Evolutionary conservation across 2,113 vertebrate species (phyloP), one percentile per base, ranked within the genome.

Genomic region (Tapirus terrestris): DNA sequence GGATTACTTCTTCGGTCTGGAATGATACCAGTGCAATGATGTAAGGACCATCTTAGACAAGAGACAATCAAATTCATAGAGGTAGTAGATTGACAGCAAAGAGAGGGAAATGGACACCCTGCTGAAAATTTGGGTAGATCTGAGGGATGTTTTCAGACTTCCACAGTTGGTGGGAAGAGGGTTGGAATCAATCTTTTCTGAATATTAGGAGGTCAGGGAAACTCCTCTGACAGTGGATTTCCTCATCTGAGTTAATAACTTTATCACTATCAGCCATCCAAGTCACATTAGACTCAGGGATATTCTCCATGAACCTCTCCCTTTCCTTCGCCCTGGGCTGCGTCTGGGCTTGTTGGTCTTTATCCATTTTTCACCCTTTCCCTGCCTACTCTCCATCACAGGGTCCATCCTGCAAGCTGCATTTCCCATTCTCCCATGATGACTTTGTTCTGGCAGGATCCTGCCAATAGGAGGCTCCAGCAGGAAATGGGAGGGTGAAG

Each of bases 311-410:
- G 21, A 8, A 8, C 17, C 2, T 58, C 51, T 60, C 4, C 21
- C 0, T 20, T 39, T 20, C 7, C 73, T 20, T n/a, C 16, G 5
- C 5, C n/a, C 17, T 0, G 1, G 39, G 36, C 31, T 79, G 2
- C 5, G n/a, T 14, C 56, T 39, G 21, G 21, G 14, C 8, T 3
- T 65, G 5, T 29, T 51, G 27, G 20, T 48, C 27, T 23, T 23
- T 23, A 8, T 23, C 18, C 43, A 5, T 53, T 36, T 56, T 48
- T 31, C 31, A 29, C 2, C 21, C 20, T 17, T 65, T 36, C 13
- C 29, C 36, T 21, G 1, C 29, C 21, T 14, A 7, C 23, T 79
- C 33, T 36, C n/a, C 33, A 8, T 14, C n/a, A 20, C 27, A 53
- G 36, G 12, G 20, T 8, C 43, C 20, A 23, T 39, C 45, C 27